phyloP scores from a whole-genome alignment of 2,888 invertebrate genomes.

The Apantesis nais region DNA sequence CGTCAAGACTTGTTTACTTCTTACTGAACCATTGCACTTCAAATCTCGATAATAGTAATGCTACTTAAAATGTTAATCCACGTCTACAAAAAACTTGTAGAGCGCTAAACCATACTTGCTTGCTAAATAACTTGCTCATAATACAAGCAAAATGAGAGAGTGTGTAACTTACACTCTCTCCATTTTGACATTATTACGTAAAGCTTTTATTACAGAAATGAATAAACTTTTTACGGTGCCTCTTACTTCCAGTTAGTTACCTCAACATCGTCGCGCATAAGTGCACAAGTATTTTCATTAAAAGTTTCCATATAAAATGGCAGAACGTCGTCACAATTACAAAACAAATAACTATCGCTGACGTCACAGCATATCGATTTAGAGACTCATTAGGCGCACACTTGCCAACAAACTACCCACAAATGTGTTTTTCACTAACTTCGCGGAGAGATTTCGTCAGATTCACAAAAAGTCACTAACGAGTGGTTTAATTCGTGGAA shows the following conservation, averaged over 20 bases:
- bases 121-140: not conserved
- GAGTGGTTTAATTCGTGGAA: conserved; percentile 74
- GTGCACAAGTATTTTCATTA: conserved; percentile 38
- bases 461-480: conserved; percentile 77
- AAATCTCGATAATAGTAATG: too few species aligned
- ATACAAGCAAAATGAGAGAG: not conserved
- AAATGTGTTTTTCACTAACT: conserved; percentile 69
- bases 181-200: conserved; percentile 8
- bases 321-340: conserved; percentile 31
- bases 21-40: not conserved
- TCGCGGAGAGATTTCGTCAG: conserved; percentile 69
- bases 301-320: conserved; percentile 41
- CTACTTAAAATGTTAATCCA: too few species aligned
- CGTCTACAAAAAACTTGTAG: not conserved
- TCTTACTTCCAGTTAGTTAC: conserved; percentile 20
- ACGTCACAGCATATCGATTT: conserved; percentile 35
- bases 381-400: conserved; percentile 46
- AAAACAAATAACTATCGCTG: conserved; percentile 32
- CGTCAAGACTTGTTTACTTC: not conserved
- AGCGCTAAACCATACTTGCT: not conserved
- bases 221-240: conserved; percentile 39
- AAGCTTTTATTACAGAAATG: conserved; percentile 31
- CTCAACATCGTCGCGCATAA: conserved; percentile 20
- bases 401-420: conserved; percentile 57
- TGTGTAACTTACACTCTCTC: not conserved